These are phyloP conservation scores for Malacoctenus gilli DNA, from an alignment of 2,797 vertebrate genomes.

Conservation along the genomic window DNA sequence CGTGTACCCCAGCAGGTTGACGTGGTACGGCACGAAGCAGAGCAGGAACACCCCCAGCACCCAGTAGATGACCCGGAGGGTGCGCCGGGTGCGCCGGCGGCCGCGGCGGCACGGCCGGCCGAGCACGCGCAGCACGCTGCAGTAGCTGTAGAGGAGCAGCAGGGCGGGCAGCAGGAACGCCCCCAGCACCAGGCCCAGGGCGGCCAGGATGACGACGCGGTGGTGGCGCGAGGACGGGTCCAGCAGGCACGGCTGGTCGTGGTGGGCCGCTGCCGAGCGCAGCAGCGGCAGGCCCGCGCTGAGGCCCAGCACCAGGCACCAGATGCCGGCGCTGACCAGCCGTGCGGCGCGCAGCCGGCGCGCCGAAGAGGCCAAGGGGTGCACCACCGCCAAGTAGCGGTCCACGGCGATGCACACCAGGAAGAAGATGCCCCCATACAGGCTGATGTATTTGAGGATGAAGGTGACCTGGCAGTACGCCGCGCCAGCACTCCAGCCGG, in stretches of 20 bases:
- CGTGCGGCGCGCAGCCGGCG: slow-evolving; percentile 59
- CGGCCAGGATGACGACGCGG: slow-evolving; percentile 64
- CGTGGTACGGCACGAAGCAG: slow-evolving; percentile 80
- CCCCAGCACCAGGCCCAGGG: slow-evolving; percentile 67
- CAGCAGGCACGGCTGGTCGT: slow-evolving; percentile 62
- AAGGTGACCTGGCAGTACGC: slow-evolving; percentile 78
- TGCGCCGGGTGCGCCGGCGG: slow-evolving; percentile 44
- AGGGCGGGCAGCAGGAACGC: slow-evolving; percentile 73
- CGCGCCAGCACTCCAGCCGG: slow-evolving; percentile 57
- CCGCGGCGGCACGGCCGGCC: slow-evolving; percentile 44
- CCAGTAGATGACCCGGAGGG: slow-evolving; percentile 78
- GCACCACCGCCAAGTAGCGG: slow-evolving; percentile 78
- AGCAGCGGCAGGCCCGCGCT: slow-evolving; percentile 71
- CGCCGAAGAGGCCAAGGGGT: slow-evolving; percentile 47
- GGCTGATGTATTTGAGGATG: slow-evolving; percentile 80
- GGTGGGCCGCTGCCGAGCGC: slow-evolving; percentile 39
- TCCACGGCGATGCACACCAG: slow-evolving; percentile 80
- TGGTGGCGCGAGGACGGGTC: slow-evolving; percentile 68
- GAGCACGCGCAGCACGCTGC: slow-evolving; percentile 70
- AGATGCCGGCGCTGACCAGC: slow-evolving; percentile 69
- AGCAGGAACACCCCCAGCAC: slow-evolving; percentile 78
- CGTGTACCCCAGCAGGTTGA: slow-evolving; percentile 79
- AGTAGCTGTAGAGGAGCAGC: slow-evolving; percentile 79
- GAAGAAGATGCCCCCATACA: slow-evolving; percentile 82
- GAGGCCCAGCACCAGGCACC: slow-evolving; percentile 77